Evolutionary conservation across 2,888 invertebrate species (phyloP), one percentile per base, ranked within the genome.

Genomic region (Lochmaea crataegi): DNA sequence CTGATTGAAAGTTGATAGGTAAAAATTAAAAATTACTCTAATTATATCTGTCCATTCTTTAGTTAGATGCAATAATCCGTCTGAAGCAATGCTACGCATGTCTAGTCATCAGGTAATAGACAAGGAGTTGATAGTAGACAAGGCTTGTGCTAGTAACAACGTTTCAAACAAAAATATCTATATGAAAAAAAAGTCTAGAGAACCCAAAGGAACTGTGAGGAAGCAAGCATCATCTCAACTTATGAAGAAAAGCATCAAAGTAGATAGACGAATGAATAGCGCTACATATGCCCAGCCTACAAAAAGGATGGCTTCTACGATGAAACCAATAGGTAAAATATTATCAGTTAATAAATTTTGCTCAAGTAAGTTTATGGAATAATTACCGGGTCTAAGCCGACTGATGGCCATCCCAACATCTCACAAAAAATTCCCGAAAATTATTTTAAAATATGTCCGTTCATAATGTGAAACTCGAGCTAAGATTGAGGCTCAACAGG

Each of bases 161-260:
- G 45, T 45, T 48, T 22, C 42, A 67, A 53, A 57, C 41, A 22
- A 57, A 22, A 45, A 67, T 4, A n/a, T 12, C 53, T 11, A 18
- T 53, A 1, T 32, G 16, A 70, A 65, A 26, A 70, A 63, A 38
- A 56, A 16, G 26, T n/a, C n/a, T 26, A 70, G 60, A 45, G 73
- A 73, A n/a, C 18, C 51, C 0, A 68, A 65, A 65, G 41, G 22
- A 2, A 11, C 26, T 2, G 45, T 65, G 0, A 70, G 42, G 32
- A 64, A 56, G 12, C 70, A 64, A 16, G 12, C 64, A 32, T 70
- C 70, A 6, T 6, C 22, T 14, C 64, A 42, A 32, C 22, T 32
- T 1, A 10, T 70, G 10, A 70, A 64, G 57, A 61, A 57, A 14
- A 64, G 11, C 18, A 18, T 70, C n/a, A 70, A 70, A 61, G 70